Conservation (phyloP, 2,113 vertebrate species). For the Phalacrocorax pelagicus region DNA sequence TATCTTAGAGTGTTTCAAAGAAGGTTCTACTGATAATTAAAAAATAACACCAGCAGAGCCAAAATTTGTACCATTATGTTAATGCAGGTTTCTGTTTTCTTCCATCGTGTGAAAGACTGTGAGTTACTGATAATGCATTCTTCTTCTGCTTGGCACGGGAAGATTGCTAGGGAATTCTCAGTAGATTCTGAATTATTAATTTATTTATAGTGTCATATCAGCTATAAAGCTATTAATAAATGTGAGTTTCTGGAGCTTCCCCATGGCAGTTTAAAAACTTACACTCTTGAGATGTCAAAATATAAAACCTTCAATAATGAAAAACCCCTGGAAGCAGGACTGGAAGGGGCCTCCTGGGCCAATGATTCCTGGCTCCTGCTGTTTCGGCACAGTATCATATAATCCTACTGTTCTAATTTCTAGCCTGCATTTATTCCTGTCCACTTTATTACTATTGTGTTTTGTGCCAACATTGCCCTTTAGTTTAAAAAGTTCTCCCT, state of each 20-base stretch:
- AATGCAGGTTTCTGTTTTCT: not conserved
- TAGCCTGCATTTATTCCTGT: constrained; percentile 15
- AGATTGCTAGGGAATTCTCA: constrained; percentile 39
- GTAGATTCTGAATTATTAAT: constrained; percentile 56
- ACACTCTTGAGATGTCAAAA: constrained; percentile 35
- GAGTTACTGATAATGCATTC: not conserved
- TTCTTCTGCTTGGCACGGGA: not conserved
- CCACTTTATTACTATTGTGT: constrained; percentile 7
- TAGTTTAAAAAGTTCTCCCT: constrained; percentile 10
- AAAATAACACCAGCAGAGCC: not conserved
- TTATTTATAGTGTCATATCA: constrained; percentile 67
- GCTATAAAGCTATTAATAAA: constrained; percentile 58
- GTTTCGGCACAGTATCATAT: not conserved
- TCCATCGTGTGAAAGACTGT: not conserved
- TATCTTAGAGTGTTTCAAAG: not conserved
- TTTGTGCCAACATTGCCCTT: constrained; percentile 1
- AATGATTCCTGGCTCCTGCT: constrained; percentile 15
- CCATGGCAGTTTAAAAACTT: constrained; percentile 43
- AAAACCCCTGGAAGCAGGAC: constrained; percentile 24
- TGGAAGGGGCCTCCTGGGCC: constrained; percentile 54
- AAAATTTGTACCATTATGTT: not conserved
- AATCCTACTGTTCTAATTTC: constrained; percentile 8
- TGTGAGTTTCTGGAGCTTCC: constrained; percentile 47
- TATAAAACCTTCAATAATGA: constrained; percentile 56
- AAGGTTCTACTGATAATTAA: not conserved